Evolutionary conservation across 2,113 vertebrate genomes (phyloP), one percentile per base, ranked within the genome.

Genomic region (Gobius niger): DNA sequence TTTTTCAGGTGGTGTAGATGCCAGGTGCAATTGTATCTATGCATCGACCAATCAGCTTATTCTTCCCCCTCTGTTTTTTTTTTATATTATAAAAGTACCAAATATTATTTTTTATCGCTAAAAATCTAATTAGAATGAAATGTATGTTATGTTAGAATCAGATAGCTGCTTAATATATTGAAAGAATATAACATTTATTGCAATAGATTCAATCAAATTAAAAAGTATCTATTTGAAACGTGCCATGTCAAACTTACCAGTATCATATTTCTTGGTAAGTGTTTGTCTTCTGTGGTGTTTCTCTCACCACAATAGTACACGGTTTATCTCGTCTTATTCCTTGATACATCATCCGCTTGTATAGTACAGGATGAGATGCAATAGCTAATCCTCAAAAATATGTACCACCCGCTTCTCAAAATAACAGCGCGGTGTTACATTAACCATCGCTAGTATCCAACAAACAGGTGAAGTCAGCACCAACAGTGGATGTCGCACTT

Each of bases 381-480:
- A 72, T 75, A 84, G 76, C 77, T 69, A 72, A 77, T 72, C 64
- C 10, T 1, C 46, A 64, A 74, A 65, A 74, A 88, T 84, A 89
- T 89, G 77, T 87, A 69, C 61, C 82, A 64, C 81, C 63, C 56
- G 61, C 59, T 41, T 69, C 87, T 47, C 42, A 86, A 87, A 87
- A 85, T 84, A 73, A 74, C 85, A 88, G 73, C 1, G 19, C 6
- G 46, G 57, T 75, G 77, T 76, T 46, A 85, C 85, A 88, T 49
- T 51, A 65, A 47, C 63, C 74, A 72, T 63, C 72, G 13, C 41
- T 41, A 60, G 63, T 68, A 81, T 69, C 82, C 65, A 62, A 70
- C 82, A 75, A 85, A 62, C 69, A 67, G 70, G 75, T 72, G 88
- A 91, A 71, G 79, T 89, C 87, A 84, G 1, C 7, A 40, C n/a